Conservation (phyloP, 2,113 vertebrate species). For the Microtus montanus region DNA sequence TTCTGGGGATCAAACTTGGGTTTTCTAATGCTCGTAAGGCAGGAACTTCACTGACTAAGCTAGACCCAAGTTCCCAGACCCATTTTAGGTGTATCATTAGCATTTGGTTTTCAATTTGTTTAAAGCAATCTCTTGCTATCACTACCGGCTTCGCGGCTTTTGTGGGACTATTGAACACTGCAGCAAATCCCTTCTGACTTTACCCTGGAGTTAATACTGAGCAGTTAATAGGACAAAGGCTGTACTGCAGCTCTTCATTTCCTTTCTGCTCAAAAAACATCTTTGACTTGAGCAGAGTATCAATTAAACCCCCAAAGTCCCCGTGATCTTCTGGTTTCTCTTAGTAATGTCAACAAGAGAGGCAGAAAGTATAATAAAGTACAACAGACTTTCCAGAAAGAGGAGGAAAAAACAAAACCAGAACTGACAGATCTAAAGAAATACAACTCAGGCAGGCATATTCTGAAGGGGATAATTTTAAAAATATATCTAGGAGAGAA, state of each 20-base stretch:
- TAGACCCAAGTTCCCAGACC: background rate
- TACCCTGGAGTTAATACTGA: background rate
- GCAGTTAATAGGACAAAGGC: background rate
- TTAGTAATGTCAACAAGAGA: background rate
- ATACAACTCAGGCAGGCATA: background rate
- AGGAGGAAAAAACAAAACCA: background rate
- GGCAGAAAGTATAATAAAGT: background rate
- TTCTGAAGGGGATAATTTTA: background rate
- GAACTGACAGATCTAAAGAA: background rate
- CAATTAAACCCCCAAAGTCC: background rate
- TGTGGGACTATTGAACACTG: background rate
- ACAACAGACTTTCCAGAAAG: background rate
- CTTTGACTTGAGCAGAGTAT: background rate
- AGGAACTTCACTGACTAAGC: background rate
- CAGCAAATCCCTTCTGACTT: background rate
- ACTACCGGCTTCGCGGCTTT: background rate
- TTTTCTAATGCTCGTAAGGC: background rate
- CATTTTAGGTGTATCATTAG: background rate
- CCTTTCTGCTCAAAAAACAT: background rate
- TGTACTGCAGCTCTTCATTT: background rate
- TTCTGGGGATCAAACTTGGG: background rate
- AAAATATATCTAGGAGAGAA: background rate
- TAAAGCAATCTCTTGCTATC: conserved; percentile 35
- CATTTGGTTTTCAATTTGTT: background rate
- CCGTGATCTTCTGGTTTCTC: background rate